A percentile compares a stretch with the other conserved stretches of the same genome.
Evolutionary conservation across 2,797 vertebrate species (phyloP).

Genomic region (Acropternis orthonyx): DNA sequence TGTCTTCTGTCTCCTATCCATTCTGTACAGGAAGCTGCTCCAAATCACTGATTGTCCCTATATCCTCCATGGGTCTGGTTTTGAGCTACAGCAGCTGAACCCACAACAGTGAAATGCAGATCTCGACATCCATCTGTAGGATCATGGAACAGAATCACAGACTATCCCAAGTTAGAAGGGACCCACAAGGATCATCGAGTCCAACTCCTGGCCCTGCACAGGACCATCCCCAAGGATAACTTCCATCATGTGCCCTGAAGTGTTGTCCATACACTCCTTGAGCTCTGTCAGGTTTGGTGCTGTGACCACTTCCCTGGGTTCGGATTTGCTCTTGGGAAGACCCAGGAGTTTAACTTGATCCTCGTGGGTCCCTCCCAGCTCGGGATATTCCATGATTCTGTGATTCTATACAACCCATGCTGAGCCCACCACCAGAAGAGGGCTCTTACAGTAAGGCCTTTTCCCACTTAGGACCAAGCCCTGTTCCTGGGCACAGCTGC

Average conservation of each 20-base stretch:
- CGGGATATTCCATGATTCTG: not conserved
- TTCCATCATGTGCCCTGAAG: not conserved
- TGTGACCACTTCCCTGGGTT: not conserved
- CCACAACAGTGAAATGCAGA: not conserved
- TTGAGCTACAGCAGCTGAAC: not conserved
- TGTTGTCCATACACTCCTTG: not conserved
- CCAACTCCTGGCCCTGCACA: not conserved
- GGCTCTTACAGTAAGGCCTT: not conserved
- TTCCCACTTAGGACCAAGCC: not conserved
- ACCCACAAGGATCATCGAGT: not conserved
- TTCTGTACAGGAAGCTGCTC: not conserved
- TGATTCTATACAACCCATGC: not conserved
- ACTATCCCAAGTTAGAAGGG: not conserved
- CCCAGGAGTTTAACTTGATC: not conserved
- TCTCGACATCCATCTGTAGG: not conserved
- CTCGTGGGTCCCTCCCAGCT: not conserved
- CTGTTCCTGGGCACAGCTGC: fast-evolving
- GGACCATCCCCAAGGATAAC: not conserved
- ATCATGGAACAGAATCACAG: not conserved
- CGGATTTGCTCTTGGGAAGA: not conserved
- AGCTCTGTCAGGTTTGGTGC: not conserved
- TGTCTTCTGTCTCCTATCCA: not conserved
- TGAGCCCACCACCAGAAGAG: not conserved
- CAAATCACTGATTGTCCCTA: not conserved
- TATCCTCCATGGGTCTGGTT: fast-evolving